Conservation (phyloP, 2,797 vertebrate genomes). For the Martes flavigula region DNA sequence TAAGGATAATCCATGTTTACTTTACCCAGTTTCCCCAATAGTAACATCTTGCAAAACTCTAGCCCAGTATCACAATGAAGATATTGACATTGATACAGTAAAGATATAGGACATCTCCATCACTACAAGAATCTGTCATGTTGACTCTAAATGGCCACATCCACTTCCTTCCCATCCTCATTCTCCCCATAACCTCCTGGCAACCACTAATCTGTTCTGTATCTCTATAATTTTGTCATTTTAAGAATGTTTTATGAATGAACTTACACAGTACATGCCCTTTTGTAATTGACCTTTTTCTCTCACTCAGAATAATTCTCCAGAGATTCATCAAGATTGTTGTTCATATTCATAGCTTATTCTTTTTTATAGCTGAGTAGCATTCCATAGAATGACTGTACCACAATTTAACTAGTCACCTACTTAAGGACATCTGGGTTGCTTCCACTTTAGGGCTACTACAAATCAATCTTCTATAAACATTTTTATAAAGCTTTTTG, state of each 20-base stretch:
- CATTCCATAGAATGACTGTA: neutral
- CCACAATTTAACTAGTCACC: neutral
- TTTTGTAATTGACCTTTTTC: neutral
- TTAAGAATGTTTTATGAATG: neutral
- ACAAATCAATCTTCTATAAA: neutral
- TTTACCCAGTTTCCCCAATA: neutral
- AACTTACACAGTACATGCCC: neutral
- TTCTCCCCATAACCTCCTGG: neutral
- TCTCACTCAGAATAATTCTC: neutral
- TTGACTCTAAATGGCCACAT: neutral
- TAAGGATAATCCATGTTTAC: neutral
- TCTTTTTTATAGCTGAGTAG: neutral
- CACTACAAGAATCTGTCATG: neutral
- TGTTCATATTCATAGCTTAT: neutral
- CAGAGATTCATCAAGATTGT: neutral
- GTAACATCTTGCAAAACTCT: neutral
- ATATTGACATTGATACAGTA: neutral
- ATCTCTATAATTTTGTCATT: neutral
- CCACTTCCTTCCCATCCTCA: neutral
- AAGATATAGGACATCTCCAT: neutral
- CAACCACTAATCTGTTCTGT: neutral
- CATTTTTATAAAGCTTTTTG: neutral
- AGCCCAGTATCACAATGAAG: neutral
- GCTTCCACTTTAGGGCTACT: neutral
- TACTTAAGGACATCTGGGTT: neutral